These are phyloP conservation scores for Ambastaia sidthimunki DNA, from an alignment of 2,797 vertebrate genomes.

Conservation along the genomic window DNA sequence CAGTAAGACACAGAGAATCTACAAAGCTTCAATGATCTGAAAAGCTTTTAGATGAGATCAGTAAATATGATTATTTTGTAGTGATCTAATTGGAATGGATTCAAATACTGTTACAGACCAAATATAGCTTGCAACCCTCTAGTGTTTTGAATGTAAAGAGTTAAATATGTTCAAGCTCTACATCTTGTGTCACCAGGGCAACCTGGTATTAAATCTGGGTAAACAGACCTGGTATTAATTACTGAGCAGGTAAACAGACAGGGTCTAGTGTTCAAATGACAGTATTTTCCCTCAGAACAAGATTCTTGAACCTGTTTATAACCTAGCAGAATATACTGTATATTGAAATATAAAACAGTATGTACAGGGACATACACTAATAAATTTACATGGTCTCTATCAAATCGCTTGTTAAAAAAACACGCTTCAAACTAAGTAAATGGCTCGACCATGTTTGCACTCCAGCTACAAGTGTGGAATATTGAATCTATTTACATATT, in stretches of 20 bases:
- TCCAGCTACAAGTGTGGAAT: conserved; percentile 14
- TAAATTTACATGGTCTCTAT: conserved; percentile 35
- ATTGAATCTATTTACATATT: conserved; percentile 47
- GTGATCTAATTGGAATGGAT: neutral
- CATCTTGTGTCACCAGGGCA: conserved; percentile 9
- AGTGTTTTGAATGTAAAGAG: neutral
- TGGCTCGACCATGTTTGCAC: conserved; percentile 26
- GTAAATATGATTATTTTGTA: neutral
- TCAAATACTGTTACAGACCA: neutral
- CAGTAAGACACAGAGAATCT: neutral
- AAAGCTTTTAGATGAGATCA: neutral
- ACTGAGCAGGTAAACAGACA: conserved; percentile 24
- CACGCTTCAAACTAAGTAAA: conserved; percentile 27
- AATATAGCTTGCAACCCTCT: neutral
- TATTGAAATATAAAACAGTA: neutral
- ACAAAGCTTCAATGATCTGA: neutral
- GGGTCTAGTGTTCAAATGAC: conserved; percentile 3
- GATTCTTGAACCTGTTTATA: conserved; percentile 3
- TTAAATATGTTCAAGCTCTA: neutral
- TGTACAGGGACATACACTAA: conserved; percentile 5
- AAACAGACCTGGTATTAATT: conserved; percentile 6
- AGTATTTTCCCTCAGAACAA: conserved; percentile 31
- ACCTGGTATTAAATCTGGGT: no score
- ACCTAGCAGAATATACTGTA: neutral
- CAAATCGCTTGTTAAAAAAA: conserved; percentile 42